These are phyloP conservation scores for Agonum fuliginosum DNA, from an alignment of 2,888 invertebrate species.

Conservation along the genomic window DNA sequence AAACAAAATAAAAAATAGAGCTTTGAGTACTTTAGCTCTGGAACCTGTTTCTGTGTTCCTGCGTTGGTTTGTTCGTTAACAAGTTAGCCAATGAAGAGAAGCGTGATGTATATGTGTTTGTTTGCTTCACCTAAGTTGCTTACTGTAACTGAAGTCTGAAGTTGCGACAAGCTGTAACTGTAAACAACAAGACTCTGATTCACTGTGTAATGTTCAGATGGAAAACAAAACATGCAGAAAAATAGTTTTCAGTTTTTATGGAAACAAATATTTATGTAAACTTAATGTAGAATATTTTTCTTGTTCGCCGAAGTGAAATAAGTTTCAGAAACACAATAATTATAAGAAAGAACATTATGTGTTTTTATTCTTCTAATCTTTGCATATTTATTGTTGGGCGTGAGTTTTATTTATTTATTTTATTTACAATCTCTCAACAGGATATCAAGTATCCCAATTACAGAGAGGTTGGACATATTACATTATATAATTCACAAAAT, in stretches of 20 bases:
- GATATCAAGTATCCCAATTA: no score
- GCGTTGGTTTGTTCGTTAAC: slow-evolving; percentile 31
- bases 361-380: no score
- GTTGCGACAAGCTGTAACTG: slow-evolving; percentile 17
- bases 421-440: no score
- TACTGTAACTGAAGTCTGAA: slow-evolving; percentile 12
- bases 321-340: no score
- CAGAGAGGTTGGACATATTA: no score
- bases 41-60: no score
- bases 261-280: not conserved
- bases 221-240: not conserved
- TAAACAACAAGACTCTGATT: slow-evolving; percentile 15
- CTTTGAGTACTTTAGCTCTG: not conserved
- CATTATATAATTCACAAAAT: no score
- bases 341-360: no score
- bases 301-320: no score
- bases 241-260: not conserved
- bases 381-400: no score
- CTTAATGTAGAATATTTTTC: no score
- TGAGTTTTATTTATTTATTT: no score
- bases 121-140: slow-evolving; percentile 30
- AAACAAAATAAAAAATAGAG: slow-evolving; percentile 23
- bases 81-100: not conserved
- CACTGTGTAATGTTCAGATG: not conserved
- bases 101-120: slow-evolving; percentile 24